Evolutionary conservation across 2,113 vertebrate genomes (phyloP), one percentile per base, ranked within the genome.

Genomic region (Rutilus rutilus): DNA sequence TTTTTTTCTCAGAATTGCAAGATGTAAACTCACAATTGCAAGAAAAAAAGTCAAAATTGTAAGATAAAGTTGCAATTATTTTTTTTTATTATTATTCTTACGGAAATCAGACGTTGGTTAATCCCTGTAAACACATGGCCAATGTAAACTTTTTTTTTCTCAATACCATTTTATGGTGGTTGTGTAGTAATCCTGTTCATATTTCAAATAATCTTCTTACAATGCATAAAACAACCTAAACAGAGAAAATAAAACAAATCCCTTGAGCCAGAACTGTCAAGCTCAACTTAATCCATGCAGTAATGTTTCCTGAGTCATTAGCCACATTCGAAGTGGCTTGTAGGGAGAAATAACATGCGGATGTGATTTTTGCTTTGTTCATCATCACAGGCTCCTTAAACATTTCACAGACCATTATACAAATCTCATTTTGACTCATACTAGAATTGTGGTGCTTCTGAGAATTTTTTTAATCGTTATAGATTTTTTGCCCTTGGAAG

Each of bases 241-340:
- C 30, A 60, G 47, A 45, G 2, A 30, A 23, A 81, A 14, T 82
- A 60, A 84, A 84, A 84, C 65, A 59, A 80, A 80, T 36, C 69
- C 54, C 54, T 69, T 65, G 27, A 23, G 45, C n/a, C 42, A 76
- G 33, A 77, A 85, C 50, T 42, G 64, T 73, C 73, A 65, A 62
- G 25, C 77, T 47, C 69, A 84, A 82, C 76, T 78, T 74, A 78
- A 88, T 86, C 85, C 54, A 80, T 84, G 64, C 62, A 4, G 36
- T 47, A n/a, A 25, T 33, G 73, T 64, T 89, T 87, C 45, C 71
- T 62, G 42, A 83, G 52, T 82, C 86, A 82, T 87, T 87, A 87
- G 78, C 69, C n/a, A 42, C 83, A 85, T 82, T 69, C 82, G 59
- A 81, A 81, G 71, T 47, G 47, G 50, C 59, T 73, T 33, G 62